Base-by-base conservation (phyloP, 2,888 invertebrate species). In the Platerodrilus igneus region DNA sequence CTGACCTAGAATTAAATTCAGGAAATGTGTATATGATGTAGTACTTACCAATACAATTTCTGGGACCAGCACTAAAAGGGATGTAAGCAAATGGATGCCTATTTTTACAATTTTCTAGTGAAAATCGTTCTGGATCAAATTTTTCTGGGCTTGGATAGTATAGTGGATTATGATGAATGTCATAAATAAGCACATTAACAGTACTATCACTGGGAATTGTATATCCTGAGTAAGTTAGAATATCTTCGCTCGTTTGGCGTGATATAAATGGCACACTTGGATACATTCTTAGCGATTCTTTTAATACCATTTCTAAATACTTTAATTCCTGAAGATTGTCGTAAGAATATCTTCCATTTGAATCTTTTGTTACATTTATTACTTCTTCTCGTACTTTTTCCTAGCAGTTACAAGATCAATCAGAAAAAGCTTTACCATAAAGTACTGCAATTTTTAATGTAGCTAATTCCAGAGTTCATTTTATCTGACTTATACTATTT, bases 71-170 rank as follows among this genome's bases (percentile, higher is more conserved):
- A 56, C 81, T 81, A 46, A 83, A 83, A 0, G 82, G 81, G 37
- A 82, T 71, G 55, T 75, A 83, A 0, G 77, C 71, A 48, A 74
- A 83, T 0, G 79, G 77, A 64, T 83, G 80, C 17, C 80, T 67
- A 14, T 63, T 60, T 1, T 55, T 41, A 7, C 67, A 60, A 50
- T 74, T 74, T 53, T 83, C 78, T 0, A 78, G 75, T 21, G 79
- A 58, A 63, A 86, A 86, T 47, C 86, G 67, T 32, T 85, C 83
- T 0, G 85, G 84, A 56, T 82, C 76, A 58, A 82, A 86, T 44
- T 67, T 71, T 27, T 74, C 65, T 0, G 86, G 82, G 48, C 85
- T 70, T 0, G 77, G 72, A 67, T 75, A 87, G 31, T 76, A 67
- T 9, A 75, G 69, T 0, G 77, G 73, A 56, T 81, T 74, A 4